Conservation (phyloP, 2,888 invertebrate genomes). For the Hemistola chrysoprasaria region DNA sequence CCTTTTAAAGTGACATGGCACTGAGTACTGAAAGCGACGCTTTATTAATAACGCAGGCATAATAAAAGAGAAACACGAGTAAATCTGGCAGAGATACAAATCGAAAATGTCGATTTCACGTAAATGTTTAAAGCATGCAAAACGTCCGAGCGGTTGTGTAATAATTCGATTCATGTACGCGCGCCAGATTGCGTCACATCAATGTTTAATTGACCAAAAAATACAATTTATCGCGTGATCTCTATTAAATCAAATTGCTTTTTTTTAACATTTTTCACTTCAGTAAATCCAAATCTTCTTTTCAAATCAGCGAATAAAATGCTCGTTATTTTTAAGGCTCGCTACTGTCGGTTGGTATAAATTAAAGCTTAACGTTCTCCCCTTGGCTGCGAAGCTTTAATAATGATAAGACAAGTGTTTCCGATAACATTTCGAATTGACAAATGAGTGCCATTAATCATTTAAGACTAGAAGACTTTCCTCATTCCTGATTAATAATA, state of each 20-base stretch:
- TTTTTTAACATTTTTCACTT: conserved; percentile 19
- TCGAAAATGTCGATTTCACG: conserved; percentile 26
- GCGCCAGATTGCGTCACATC: conserved; percentile 48
- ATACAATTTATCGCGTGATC: conserved; percentile 36
- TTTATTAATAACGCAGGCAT: conserved; percentile 10
- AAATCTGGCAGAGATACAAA: conserved; percentile 25
- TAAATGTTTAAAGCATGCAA: conserved; percentile 29
- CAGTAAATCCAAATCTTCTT: conserved; percentile 8
- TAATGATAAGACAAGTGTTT: conserved; percentile 20
- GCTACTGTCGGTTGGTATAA: background rate
- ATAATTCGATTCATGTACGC: conserved; percentile 39
- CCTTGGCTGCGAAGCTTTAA: conserved; percentile 6
- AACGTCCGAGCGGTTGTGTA: conserved; percentile 44
- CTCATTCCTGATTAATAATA: conserved; percentile 20
- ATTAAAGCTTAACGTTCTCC: conserved; percentile 10
- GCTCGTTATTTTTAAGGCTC: conserved; percentile 9
- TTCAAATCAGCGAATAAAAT: conserved; percentile 3
- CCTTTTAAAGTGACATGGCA: conserved; percentile 2
- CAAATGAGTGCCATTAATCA: conserved; percentile 29
- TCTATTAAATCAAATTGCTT: conserved; percentile 26
- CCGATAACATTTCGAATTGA: conserved; percentile 25
- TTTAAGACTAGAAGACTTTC: conserved; percentile 18
- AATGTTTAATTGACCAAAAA: conserved; percentile 49
- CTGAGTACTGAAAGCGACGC: conserved; percentile 4
- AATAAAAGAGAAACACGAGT: conserved; percentile 20